Percentiles rank a stretch among this genome's conserved stretches.
Evolutionary conservation across 2,888 invertebrate species (phyloP).

Genomic region (Trissolcus brochymenae): DNA sequence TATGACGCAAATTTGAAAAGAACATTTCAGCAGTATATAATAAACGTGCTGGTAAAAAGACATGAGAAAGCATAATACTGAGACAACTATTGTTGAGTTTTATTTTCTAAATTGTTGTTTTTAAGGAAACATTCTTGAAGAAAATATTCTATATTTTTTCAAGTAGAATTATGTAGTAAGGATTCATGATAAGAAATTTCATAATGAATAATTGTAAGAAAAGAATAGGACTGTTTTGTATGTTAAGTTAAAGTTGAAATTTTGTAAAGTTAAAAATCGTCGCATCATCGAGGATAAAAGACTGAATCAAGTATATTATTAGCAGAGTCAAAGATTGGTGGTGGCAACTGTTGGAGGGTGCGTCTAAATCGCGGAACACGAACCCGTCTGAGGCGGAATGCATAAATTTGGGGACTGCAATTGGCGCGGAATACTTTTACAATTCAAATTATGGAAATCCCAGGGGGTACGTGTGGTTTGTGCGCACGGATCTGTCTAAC

Average conservation of each 20-base stretch:
- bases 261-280: constrained; percentile 20
- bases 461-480: constrained; percentile 60
- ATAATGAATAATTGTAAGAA: not conserved
- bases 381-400: constrained; percentile 61
- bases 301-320: constrained; percentile 47
- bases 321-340: constrained; percentile 37
- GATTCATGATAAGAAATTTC: not conserved
- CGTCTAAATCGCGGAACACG: constrained; percentile 59
- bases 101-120: no score
- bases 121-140: no score
- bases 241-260: no score
- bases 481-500: constrained; percentile 36
- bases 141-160: no score
- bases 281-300: constrained; percentile 27
- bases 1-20: no score
- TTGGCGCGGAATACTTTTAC: constrained; percentile 74
- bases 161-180: no score
- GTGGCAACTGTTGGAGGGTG: constrained; percentile 53
- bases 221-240: no score
- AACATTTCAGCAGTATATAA: no score
- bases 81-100: no score
- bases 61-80: no score
- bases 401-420: constrained; percentile 69
- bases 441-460: constrained; percentile 75
- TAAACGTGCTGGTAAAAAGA: no score